Evolutionary conservation across 2,888 invertebrate species (phyloP).

Genomic region (Bugula neritina): DNA sequence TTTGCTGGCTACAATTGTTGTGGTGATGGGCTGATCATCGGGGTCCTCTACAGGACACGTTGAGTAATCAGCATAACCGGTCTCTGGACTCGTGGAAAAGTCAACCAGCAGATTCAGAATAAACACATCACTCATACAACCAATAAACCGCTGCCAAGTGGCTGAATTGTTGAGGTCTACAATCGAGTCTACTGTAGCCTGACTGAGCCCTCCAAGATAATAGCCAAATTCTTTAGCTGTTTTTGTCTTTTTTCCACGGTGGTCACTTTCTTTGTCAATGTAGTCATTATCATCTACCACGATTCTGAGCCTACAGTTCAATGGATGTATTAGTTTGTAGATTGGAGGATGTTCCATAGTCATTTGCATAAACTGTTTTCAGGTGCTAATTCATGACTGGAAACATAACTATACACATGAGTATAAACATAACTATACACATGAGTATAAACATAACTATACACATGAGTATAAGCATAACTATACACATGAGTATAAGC

Average conservation of each 20-base stretch:
- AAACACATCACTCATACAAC: constrained; percentile 88
- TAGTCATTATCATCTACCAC: neutral
- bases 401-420: no score
- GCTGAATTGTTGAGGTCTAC: constrained; percentile 39
- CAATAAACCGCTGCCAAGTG: constrained; percentile 64
- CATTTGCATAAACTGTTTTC: no score
- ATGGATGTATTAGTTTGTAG: no score
- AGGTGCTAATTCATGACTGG: no score
- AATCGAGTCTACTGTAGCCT: neutral
- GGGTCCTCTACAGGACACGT: constrained; percentile 13
- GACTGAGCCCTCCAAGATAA: constrained; percentile 8
- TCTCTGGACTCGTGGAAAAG: neutral
- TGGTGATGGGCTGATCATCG: neutral
- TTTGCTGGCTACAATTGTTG: no score
- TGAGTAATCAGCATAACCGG: constrained; percentile 15
- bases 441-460: no score
- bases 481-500: no score
- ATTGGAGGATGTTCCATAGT: no score
- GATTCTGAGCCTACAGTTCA: neutral
- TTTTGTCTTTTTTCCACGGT: constrained; percentile 20
- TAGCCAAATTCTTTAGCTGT: constrained; percentile 3
- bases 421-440: no score
- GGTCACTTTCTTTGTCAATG: neutral
- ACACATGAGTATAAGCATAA: no score
- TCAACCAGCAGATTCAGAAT: constrained; percentile 58